These are phyloP conservation scores for Spea multiplicata DNA, from an alignment of 2,113 vertebrate species.

Conservation along the genomic window DNA sequence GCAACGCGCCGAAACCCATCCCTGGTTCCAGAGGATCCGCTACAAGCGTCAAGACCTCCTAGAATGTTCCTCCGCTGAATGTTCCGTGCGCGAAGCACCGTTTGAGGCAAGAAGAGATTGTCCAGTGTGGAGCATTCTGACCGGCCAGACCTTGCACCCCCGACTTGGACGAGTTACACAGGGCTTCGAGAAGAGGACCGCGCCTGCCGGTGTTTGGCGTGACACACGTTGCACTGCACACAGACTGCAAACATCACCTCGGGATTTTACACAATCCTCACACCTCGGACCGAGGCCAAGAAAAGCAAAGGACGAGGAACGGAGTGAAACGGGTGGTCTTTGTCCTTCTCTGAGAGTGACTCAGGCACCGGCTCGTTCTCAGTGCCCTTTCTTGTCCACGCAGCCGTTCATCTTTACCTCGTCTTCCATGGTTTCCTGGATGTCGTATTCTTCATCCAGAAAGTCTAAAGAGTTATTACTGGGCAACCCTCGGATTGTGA, in stretches of 20 bases:
- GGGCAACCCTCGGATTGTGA: conserved; percentile 91
- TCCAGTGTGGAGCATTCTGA: neutral
- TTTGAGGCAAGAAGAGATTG: conserved; percentile 21
- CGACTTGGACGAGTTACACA: neutral
- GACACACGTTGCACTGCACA: conserved; percentile 32
- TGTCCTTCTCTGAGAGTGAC: neutral
- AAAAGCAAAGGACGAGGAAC: neutral
- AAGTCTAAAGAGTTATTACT: conserved; percentile 98
- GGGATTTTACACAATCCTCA: conserved; percentile 7
- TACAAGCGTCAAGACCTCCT: neutral
- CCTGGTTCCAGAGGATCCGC: no score
- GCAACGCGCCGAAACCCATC: neutral
- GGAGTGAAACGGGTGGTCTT: neutral
- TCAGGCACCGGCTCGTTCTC: conserved; percentile 53
- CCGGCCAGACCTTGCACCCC: neutral
- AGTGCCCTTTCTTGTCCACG: conserved; percentile 60
- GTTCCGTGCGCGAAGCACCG: neutral
- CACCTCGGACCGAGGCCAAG: neutral
- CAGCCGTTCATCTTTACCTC: conserved; percentile 82
- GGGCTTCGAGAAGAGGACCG: neutral
- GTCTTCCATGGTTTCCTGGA: conserved; percentile 73
- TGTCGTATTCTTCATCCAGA: conserved; percentile 91
- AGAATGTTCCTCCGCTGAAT: neutral
- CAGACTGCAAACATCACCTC: conserved; percentile 12
- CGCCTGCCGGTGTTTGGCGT: neutral